Evolutionary conservation across 2,113 vertebrate species (phyloP).

Genomic region (Xiphorhynchus elegans): DNA sequence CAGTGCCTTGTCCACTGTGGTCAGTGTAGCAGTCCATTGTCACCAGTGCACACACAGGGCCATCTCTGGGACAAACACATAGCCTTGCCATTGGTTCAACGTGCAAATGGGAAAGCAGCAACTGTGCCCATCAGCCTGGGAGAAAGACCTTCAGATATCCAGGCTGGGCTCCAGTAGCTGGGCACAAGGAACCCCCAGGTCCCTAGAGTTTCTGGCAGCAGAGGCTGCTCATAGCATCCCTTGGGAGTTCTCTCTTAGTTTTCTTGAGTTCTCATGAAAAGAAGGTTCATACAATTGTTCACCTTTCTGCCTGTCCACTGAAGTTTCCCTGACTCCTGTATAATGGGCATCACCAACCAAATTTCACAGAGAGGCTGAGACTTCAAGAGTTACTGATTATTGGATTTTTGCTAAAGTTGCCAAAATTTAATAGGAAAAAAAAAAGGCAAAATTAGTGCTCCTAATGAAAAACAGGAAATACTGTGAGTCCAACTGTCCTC

Average conservation of each 20-base stretch:
- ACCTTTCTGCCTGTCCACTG: not conserved
- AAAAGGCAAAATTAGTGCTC: not conserved
- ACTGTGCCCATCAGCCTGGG: not conserved
- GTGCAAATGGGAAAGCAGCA: not conserved
- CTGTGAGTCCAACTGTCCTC: not conserved
- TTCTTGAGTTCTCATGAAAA: not conserved
- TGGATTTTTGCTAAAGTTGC: not conserved
- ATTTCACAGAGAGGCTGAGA: not conserved
- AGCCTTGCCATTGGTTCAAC: not conserved
- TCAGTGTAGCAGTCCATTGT: not conserved
- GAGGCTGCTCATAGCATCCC: not conserved
- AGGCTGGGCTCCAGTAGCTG: not conserved
- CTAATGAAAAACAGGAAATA: not conserved
- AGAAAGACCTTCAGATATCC: not conserved
- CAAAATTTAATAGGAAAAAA: not conserved
- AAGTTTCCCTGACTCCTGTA: not conserved
- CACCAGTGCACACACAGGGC: not conserved
- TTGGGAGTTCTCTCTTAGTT: not conserved
- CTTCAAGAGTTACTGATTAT: not conserved
- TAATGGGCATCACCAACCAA: not conserved
- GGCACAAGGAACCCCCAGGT: not conserved
- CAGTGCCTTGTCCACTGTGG: not conserved
- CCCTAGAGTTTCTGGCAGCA: rapidly evolving
- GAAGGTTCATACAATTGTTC: not conserved
- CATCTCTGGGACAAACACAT: not conserved